A percentile compares a stretch with the other conserved stretches of the same genome.
These are phyloP conservation scores for Etheostoma nigrum DNA, from an alignment of 2,797 vertebrate genomes.

Conservation along the genomic window DNA sequence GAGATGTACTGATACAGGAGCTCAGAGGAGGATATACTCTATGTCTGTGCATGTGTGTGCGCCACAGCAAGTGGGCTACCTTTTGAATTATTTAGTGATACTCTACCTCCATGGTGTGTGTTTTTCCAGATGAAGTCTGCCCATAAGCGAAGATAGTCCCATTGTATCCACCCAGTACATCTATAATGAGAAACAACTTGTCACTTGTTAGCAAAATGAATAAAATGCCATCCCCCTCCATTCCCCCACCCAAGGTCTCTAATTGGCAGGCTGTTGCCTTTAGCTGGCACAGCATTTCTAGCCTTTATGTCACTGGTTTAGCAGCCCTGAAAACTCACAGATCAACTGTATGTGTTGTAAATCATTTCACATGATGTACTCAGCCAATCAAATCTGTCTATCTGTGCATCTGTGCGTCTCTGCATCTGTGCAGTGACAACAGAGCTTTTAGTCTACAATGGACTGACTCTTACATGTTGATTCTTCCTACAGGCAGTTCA, in stretches of 20 bases:
- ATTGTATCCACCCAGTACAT: constrained; percentile 95
- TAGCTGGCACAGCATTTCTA: background rate
- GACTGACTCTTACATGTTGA: too few species aligned
- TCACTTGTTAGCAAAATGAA: too few species aligned
- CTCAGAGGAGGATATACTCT: constrained; percentile 24
- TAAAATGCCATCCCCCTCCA: too few species aligned
- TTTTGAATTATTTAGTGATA: constrained; percentile 69
- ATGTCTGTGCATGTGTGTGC: constrained; percentile 21
- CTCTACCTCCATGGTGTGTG: constrained; percentile 96
- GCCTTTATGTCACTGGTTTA: background rate
- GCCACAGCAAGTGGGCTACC: constrained; percentile 17
- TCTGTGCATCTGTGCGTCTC: background rate
- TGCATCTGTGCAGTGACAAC: too few species aligned
- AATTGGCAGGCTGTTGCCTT: background rate
- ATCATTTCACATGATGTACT: background rate
- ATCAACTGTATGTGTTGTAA: background rate
- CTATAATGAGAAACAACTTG: constrained; percentile 73
- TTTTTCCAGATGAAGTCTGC: constrained; percentile 96
- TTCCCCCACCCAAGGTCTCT: too few species aligned
- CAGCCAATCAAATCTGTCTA: background rate
- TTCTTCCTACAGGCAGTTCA: too few species aligned
- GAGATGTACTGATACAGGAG: constrained; percentile 43
- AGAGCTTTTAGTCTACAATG: too few species aligned
- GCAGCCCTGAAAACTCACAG: background rate
- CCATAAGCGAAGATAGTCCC: constrained; percentile 98